A percentile compares a stretch with the other conserved stretches of the same genome.
Evolutionary conservation across 1,140 invertebrate genomes (phyloP).

Genomic region (Parasteatoda tepidariorum): DNA sequence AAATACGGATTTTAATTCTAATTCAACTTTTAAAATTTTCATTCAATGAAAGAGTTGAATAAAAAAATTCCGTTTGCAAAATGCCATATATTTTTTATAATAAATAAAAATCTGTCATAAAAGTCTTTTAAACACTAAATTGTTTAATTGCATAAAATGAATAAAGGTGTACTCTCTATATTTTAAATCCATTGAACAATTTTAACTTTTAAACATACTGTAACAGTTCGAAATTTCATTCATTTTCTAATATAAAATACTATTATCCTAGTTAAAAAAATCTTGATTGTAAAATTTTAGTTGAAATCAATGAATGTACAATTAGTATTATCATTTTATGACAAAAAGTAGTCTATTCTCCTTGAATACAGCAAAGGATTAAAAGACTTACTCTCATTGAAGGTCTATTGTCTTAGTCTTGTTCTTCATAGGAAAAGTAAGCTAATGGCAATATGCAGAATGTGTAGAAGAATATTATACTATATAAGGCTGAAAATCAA

Average conservation of each 20-base stretch:
- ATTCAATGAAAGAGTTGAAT: too few relatives aligned
- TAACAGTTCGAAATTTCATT: too few relatives aligned
- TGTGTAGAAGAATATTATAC: conserved; percentile 67
- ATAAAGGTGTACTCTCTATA: too few relatives aligned
- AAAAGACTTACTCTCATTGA: conserved; percentile 16
- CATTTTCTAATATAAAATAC: background rate
- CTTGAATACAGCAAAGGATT: background rate
- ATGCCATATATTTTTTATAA: too few relatives aligned
- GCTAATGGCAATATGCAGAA: conserved; percentile 71
- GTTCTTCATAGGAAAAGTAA: conserved; percentile 71
- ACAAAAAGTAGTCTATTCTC: background rate
- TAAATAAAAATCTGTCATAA: too few relatives aligned
- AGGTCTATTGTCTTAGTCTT: conserved; percentile 65
- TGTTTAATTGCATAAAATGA: too few relatives aligned
- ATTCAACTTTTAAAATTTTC: too few relatives aligned
- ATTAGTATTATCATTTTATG: background rate
- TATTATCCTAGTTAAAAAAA: background rate
- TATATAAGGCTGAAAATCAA: conserved; percentile 69
- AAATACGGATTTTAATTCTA: too few relatives aligned
- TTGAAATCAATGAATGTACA: background rate
- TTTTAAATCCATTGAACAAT: too few relatives aligned
- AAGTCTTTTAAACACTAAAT: too few relatives aligned
- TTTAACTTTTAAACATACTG: too few relatives aligned
- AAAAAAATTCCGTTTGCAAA: too few relatives aligned
- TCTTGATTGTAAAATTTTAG: background rate